Conservation (phyloP, 1,140 invertebrate species). For the Hycleus phaleratus region DNA sequence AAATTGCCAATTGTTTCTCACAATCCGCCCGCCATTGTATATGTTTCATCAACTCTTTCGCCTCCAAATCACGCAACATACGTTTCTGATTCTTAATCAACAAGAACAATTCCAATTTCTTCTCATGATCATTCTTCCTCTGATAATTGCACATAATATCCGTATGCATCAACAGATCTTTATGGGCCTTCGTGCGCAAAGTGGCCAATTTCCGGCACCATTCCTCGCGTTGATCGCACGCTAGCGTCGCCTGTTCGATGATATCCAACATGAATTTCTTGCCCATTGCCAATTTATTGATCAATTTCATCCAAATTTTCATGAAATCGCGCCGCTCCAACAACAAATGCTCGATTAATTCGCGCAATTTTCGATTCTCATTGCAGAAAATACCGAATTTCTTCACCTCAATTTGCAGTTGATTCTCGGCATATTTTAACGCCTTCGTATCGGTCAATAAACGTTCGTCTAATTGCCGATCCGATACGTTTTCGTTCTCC, state of each 20-base stretch:
- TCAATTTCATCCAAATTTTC: constrained; percentile 55
- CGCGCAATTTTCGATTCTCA: constrained; percentile 62
- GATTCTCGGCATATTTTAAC: constrained; percentile 58
- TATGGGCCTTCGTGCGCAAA: constrained; percentile 58
- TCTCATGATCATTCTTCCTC: no score
- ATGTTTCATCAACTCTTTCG: background rate
- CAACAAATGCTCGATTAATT: constrained; percentile 70
- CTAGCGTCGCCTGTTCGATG: constrained; percentile 71
- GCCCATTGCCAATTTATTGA: constrained; percentile 59
- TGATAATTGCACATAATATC: no score
- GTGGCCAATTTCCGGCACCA: constrained; percentile 69
- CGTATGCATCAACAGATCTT: constrained; percentile 24
- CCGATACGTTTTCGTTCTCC: constrained; percentile 40
- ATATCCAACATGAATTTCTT: constrained; percentile 69
- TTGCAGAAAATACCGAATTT: constrained; percentile 66
- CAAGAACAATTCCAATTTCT: no score
- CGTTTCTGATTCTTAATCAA: background rate
- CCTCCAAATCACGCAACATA: background rate
- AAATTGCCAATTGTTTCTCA: background rate
- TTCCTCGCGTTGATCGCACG: constrained; percentile 78
- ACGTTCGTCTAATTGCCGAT: constrained; percentile 36
- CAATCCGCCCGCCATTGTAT: background rate
- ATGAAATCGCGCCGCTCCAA: constrained; percentile 52
- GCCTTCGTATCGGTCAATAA: constrained; percentile 33
- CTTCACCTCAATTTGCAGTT: constrained; percentile 61